A percentile compares a stretch with the other conserved stretches of the same genome.
phyloP scores from a whole-genome alignment of 2,113 vertebrate genomes.

The Leptobrachium ailaonicum region DNA sequence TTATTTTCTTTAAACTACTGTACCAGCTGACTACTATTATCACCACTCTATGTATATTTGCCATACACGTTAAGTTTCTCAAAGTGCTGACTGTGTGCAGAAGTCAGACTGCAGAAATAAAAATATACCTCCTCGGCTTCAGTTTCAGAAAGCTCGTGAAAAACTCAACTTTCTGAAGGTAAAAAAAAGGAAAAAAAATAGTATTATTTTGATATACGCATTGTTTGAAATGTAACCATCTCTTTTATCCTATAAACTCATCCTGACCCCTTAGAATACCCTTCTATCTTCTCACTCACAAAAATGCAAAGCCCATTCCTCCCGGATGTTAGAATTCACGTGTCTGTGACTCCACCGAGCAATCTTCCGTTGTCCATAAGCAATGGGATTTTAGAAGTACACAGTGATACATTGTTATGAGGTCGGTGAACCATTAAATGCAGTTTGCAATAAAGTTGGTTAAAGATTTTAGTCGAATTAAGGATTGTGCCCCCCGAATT shows the following conservation, averaged over 20 bases:
- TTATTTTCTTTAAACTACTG: no score
- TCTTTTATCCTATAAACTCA: neutral
- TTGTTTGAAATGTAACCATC: neutral
- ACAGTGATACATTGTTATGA: conserved; percentile 25
- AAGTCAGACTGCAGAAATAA: neutral
- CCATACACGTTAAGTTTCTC: neutral
- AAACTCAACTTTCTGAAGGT: neutral
- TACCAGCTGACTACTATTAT: neutral
- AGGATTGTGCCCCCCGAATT: conserved; percentile 28
- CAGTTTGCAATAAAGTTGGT: conserved; percentile 49
- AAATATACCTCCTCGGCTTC: neutral
- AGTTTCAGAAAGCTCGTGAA: neutral
- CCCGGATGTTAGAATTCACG: conserved; percentile 22
- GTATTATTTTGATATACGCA: neutral
- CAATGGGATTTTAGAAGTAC: conserved; percentile 29
- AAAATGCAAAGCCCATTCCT: neutral
- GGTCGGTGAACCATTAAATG: conserved; percentile 44
- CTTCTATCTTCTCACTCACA: no score
- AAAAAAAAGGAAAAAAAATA: neutral
- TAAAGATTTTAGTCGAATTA: conserved; percentile 41
- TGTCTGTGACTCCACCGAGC: conserved; percentile 16
- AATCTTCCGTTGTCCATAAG: conserved; percentile 5
- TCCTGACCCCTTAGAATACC: no score
- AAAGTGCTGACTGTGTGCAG: no score
- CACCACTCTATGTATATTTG: neutral